A percentile compares a stretch with the other conserved stretches of the same genome.
Conservation (phyloP, 1,140 invertebrate species). For the Apis florea region DNA sequence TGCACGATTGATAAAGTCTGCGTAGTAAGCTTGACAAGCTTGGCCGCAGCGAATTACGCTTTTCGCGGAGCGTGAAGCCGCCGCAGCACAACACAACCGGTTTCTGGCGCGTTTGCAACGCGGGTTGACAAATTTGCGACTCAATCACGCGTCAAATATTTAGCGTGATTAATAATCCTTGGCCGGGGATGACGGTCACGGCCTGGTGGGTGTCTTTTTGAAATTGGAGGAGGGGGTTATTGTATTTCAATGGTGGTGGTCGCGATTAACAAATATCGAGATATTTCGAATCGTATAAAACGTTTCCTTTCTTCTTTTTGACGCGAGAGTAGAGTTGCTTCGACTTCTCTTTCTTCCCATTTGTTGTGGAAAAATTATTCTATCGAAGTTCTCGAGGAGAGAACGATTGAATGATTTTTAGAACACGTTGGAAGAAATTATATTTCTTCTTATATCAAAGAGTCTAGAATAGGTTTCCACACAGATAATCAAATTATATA, state of each 20-base stretch:
- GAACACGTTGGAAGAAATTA: too few relatives aligned
- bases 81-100: background rate
- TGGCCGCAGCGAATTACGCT: constrained; percentile 30
- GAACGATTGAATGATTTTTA: too few relatives aligned
- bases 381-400: too few relatives aligned
- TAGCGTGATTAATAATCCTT: constrained; percentile 43
- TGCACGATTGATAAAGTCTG: constrained; percentile 41
- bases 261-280: background rate
- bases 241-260: background rate
- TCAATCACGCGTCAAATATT: constrained; percentile 47
- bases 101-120: background rate
- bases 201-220: background rate
- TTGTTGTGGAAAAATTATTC: too few relatives aligned
- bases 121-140: constrained; percentile 33
- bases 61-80: constrained; percentile 17
- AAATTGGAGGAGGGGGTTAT: background rate
- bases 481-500: too few relatives aligned
- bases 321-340: too few relatives aligned
- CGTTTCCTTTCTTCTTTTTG: too few relatives aligned
- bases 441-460: too few relatives aligned
- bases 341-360: too few relatives aligned
- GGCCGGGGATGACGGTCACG: too few relatives aligned
- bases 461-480: too few relatives aligned
- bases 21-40: constrained; percentile 22
- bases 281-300: too few relatives aligned